These are phyloP conservation scores for Leptopilina boulardi DNA, from an alignment of 1,140 invertebrate species.

Conservation along the genomic window DNA sequence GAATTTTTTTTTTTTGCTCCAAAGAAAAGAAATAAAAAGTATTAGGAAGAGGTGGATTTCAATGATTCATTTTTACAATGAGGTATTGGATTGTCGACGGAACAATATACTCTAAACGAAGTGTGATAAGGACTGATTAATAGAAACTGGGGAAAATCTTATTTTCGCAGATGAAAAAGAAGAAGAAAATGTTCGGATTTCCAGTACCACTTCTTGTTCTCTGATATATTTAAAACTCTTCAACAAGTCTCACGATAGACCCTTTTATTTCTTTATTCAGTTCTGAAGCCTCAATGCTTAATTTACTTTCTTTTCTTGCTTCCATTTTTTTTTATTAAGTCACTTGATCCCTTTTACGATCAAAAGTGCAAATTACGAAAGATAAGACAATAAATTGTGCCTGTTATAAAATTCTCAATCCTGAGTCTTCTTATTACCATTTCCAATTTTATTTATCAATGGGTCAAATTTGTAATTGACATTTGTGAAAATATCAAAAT, in stretches of 20 bases:
- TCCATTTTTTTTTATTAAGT: not conserved
- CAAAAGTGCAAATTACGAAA: not conserved
- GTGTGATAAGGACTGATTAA: not conserved
- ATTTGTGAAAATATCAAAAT: no score
- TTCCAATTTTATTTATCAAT: not conserved
- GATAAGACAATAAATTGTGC: not conserved
- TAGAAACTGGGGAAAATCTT: not conserved
- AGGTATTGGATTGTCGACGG: not conserved
- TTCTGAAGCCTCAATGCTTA: not conserved
- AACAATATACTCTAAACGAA: constrained; percentile 11
- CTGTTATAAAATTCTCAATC: not conserved
- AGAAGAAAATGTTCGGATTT: not conserved
- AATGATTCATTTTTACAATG: constrained; percentile 13
- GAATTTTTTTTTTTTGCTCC: constrained; percentile 23
- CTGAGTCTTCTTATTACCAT: not conserved
- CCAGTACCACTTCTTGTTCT: not conserved
- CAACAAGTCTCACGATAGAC: not conserved
- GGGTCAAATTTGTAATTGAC: not conserved
- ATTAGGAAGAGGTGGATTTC: not conserved
- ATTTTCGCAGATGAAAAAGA: not conserved
- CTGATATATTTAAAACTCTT: not conserved
- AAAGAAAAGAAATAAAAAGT: not conserved
- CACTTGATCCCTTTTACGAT: not conserved
- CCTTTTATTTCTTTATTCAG: not conserved
- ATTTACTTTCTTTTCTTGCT: not conserved